Evolutionary conservation across 1,140 invertebrate genomes (phyloP), one percentile per base, ranked within the genome.

Genomic region (Bombus sylvicola): DNA sequence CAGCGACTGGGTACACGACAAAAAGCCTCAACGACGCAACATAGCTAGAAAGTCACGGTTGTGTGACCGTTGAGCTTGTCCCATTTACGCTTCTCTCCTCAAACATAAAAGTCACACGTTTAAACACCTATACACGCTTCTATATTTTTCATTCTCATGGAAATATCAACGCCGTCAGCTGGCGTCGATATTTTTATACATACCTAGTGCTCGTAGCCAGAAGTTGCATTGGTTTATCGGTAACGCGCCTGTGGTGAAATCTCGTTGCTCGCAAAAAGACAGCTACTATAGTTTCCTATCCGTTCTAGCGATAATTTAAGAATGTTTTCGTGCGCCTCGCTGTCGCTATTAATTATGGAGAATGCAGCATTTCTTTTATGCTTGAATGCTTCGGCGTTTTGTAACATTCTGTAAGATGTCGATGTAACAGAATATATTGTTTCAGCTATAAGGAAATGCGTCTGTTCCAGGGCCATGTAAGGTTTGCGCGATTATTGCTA

Each of bases 21-120:
- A 79, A 81, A 81, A 73, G 47, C 0, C 6, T 41, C 25, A 47
- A 41, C 25, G 41, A 47, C 18, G 47, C 47, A 53, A 53, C 47
- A 53, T 13, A 25, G 22, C 12, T 85, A 85, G 84, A 85, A 85
- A 85, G 84, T 85, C 59, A 74, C 25, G 25, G 62, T 47, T 62
- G 31, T 68, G 37, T 81, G 28, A 34, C 15, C 10, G 53, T 47
- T 43, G 59, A 80, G 62, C 39, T 71, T 85, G 83, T 85, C 66
- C 83, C 39, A 85, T 80, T 84, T 84, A 71, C 39, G n/a, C 39
- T n/a, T 39, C 64, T 75, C 72, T 28, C 34, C 47, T 53, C 43
- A 28, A 18, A 53, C 37, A 12, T 68, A 53, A 53, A 76, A 53
- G 72, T 8, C 28, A n/a, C 22, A 25, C n/a, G 62, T 15, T 57